Percentiles rank a stretch among this genome's conserved stretches.
phyloP scores from a whole-genome alignment of 2,797 vertebrate species.

The Emydoidea blandingii region DNA sequence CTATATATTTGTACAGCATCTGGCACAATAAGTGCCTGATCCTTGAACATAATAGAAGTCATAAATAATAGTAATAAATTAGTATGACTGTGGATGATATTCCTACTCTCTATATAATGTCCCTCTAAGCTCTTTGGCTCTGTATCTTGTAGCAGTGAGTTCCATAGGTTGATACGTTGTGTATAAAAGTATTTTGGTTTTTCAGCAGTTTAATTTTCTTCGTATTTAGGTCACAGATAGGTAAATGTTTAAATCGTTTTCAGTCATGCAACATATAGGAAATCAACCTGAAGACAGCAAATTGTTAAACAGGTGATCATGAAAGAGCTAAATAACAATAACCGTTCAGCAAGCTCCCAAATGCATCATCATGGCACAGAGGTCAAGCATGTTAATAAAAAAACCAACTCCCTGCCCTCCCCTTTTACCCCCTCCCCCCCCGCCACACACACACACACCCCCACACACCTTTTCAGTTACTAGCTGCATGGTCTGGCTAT shows the following conservation, averaged over 20 bases:
- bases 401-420: too few species aligned
- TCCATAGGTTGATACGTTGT: not conserved
- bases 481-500: not conserved
- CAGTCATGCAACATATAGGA: not conserved
- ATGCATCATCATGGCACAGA: not conserved
- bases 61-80: not conserved
- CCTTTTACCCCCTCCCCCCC: fast-evolving
- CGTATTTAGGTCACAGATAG: not conserved
- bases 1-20: too few species aligned
- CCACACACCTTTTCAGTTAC: not conserved
- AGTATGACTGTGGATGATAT: not conserved
- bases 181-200: not conserved
- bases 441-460: too few species aligned
- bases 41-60: not conserved
- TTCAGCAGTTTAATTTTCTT: not conserved
- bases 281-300: not conserved
- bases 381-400: not conserved
- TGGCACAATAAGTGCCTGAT: not conserved
- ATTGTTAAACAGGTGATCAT: not conserved
- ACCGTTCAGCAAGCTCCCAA: not conserved
- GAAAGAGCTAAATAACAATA: not conserved
- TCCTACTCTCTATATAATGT: not conserved
- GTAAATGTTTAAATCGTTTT: not conserved
- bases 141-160: not conserved
- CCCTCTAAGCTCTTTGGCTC: not conserved